A percentile compares a stretch with the other conserved stretches of the same genome.
These are phyloP conservation scores for Aleiodes alternator DNA, from an alignment of 2,888 invertebrate species.

Conservation along the genomic window DNA sequence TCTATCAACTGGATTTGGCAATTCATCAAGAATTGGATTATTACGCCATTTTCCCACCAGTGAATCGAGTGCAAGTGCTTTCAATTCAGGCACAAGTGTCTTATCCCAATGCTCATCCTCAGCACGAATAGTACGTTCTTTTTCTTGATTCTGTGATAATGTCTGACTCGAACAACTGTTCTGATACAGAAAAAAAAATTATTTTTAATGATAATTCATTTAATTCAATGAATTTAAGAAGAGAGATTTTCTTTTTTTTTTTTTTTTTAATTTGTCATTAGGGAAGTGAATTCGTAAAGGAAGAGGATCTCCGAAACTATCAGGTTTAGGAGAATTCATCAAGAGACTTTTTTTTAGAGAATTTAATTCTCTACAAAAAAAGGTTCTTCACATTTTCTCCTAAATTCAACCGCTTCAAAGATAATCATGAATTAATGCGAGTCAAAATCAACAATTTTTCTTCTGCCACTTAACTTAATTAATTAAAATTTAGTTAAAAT, in stretches of 20 bases:
- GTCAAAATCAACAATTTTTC: not conserved
- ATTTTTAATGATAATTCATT: not conserved
- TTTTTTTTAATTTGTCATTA: too few species aligned
- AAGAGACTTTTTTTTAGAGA: not conserved
- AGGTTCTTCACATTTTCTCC: not conserved
- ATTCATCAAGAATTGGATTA: slow-evolving; percentile 77
- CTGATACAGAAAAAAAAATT: slow-evolving; percentile 10
- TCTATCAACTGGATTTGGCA: slow-evolving; percentile 78
- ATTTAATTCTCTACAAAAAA: not conserved
- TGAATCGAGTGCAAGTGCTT: slow-evolving; percentile 61
- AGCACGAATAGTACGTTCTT: slow-evolving; percentile 60
- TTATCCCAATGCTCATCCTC: slow-evolving; percentile 67
- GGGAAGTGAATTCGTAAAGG: not conserved
- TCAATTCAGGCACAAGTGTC: slow-evolving; percentile 61
- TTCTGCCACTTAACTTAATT: not conserved
- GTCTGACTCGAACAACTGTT: slow-evolving; percentile 67
- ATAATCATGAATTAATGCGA: not conserved
- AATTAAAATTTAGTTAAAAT: not conserved
- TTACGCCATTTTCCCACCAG: slow-evolving; percentile 69
- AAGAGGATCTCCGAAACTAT: not conserved
- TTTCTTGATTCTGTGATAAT: slow-evolving; percentile 57
- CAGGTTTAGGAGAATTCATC: not conserved
- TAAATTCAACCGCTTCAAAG: not conserved
- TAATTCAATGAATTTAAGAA: not conserved
- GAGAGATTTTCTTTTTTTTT: not conserved